Base-by-base conservation (phyloP, 2,888 invertebrate species). In the Drosophila helvetica region DNA sequence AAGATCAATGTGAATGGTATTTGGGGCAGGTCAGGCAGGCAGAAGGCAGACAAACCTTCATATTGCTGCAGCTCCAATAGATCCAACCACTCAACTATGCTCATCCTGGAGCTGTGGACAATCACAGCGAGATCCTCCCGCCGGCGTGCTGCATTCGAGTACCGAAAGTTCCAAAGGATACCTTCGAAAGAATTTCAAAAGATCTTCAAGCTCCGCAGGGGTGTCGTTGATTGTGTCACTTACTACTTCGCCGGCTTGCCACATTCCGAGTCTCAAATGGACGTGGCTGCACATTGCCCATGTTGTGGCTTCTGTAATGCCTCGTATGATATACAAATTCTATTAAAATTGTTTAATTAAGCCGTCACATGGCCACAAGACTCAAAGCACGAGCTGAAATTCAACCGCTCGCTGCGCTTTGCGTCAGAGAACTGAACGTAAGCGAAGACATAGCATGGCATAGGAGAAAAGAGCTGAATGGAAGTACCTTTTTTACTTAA, bases 11-110 rank as follows among this genome's bases (percentile, higher is more conserved):
- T 8, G 15, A 33, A 10, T n/a, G 38, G 6, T 38, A 7, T 2
- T 59, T 46, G 56, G 42, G 19, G 48, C 38, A 38, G 38, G n/a
- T 38, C 7, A n/a, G 15, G n/a, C n/a, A n/a, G n/a, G n/a, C n/a
- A n/a, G n/a, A n/a, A 15, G 15, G n/a, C 10, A 15, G 1, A 4
- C 65, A 43, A 66, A 90, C 91, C 83, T 66, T 91, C 91, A 89
- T 95, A 95, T 80, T 94, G 93, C 61, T 92, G 92, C 77, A 95
- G 90, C 38, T 94, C 94, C 53, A 95, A 91, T 33, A 93, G 92
- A 69, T 93, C 93, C 53, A 95, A 91, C 95, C 95, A 95, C 58
- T 93, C 93, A 8, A 80, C 75, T 55, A 94, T 92, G 71, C 93
- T 93, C 76, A 94, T 90, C 81, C 94, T 93, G 10, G 93, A 93